Conservation (phyloP, 2,797 vertebrate genomes). For the Halcyon chelicuti region DNA sequence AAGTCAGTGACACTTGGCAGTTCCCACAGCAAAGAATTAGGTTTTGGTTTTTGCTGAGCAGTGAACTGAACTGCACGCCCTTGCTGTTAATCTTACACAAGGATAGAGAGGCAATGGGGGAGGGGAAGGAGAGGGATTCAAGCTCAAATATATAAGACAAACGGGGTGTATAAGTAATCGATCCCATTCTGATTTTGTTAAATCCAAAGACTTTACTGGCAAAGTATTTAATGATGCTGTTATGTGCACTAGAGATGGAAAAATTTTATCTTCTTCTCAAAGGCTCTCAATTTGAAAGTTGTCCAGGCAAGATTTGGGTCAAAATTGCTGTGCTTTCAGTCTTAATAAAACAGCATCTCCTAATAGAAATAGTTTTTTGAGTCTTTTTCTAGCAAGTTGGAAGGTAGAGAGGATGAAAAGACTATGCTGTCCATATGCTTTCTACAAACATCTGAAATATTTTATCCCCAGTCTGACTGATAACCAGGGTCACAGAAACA, state of each 20-base stretch:
- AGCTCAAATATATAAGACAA: background rate
- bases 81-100: background rate
- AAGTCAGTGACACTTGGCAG: background rate
- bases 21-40: background rate
- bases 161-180: background rate
- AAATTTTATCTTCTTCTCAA: background rate
- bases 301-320: background rate
- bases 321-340: background rate
- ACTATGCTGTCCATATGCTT: background rate
- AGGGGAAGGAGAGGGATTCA: background rate
- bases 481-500: constrained; percentile 10
- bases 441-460: background rate
- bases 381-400: background rate
- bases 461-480: constrained; percentile 12
- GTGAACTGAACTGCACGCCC: background rate
- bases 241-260: background rate
- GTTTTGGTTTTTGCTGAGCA: background rate
- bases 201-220: background rate
- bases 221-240: background rate
- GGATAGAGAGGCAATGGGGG: background rate
- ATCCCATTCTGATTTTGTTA: background rate
- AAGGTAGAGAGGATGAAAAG: background rate
- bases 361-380: background rate
- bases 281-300: background rate
- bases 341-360: background rate